Evolutionary conservation across 1,140 invertebrate genomes (phyloP).

Genomic region (Zaprionus taronus): DNA sequence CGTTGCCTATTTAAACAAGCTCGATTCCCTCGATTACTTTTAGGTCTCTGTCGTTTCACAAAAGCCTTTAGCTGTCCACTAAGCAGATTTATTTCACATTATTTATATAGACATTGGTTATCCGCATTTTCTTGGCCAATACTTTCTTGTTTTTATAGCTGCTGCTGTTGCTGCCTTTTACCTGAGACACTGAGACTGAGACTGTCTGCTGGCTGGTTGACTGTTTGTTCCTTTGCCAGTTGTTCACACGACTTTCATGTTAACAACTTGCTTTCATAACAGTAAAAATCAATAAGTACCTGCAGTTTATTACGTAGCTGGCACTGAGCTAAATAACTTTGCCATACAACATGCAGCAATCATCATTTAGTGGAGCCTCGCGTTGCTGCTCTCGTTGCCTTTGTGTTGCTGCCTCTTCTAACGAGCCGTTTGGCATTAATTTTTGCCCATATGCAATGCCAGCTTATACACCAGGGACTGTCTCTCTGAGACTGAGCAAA

Average conservation of each 20-base stretch:
- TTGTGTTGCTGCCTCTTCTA: conserved; percentile 9
- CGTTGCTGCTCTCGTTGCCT: conserved; percentile 21
- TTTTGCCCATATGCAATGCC: conserved; percentile 74
- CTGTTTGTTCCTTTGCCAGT: conserved; percentile 55
- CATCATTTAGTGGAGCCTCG: conserved; percentile 57
- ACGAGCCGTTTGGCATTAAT: conserved; percentile 78
- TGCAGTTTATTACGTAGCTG: conserved; percentile 65
- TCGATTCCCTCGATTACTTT: conserved; percentile 2
- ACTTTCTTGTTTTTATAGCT: conserved; percentile 40
- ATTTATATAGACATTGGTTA: conserved; percentile 21
- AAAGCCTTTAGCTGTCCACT: conserved; percentile 13
- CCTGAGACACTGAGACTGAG: conserved; percentile 12
- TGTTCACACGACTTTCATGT: conserved; percentile 80
- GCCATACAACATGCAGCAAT: conserved; percentile 71
- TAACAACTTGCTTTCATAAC: conserved; percentile 75
- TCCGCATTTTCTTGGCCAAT: conserved; percentile 33
- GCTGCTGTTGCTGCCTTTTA: conserved; percentile 39
- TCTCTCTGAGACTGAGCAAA: conserved; percentile 51
- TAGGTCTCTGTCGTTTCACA: neutral
- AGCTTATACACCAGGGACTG: conserved; percentile 59
- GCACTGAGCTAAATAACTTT: conserved; percentile 75
- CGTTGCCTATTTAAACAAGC: neutral
- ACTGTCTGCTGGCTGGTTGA: conserved; percentile 12
- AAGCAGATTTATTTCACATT: conserved; percentile 34
- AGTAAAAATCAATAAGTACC: conserved; percentile 82